Percentiles rank a stretch among this genome's conserved stretches.
These are phyloP conservation scores for Eristalis intricaria DNA, from an alignment of 2,888 invertebrate genomes.

Conservation along the genomic window DNA sequence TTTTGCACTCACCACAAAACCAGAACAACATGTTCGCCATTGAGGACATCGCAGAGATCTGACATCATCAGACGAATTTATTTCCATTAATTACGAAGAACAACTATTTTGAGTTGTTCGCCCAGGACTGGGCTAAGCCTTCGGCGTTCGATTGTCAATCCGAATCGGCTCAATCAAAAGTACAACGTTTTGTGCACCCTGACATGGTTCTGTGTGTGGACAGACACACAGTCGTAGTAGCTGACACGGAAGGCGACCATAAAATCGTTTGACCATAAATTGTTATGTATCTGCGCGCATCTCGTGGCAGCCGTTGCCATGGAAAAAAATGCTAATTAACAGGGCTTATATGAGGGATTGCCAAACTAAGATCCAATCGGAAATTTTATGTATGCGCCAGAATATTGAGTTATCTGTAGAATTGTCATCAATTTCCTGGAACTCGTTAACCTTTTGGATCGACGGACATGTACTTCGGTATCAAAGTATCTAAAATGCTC, in stretches of 20 bases:
- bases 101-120: slow-evolving; percentile 56
- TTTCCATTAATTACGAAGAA: slow-evolving; percentile 65
- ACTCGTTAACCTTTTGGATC: background rate
- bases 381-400: background rate
- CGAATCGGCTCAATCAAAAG: slow-evolving; percentile 56
- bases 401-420: background rate
- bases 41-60: slow-evolving; percentile 54
- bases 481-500: background rate
- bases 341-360: background rate
- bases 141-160: slow-evolving; percentile 62
- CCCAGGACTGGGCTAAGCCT: slow-evolving; percentile 31
- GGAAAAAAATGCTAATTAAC: slow-evolving; percentile 18
- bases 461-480: background rate
- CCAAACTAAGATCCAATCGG: background rate
- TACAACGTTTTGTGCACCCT: slow-evolving; percentile 28
- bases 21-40: slow-evolving; percentile 63
- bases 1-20: slow-evolving; percentile 43
- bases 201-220: slow-evolving; percentile 16
- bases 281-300: slow-evolving; percentile 28
- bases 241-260: slow-evolving; percentile 47
- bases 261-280: slow-evolving; percentile 34
- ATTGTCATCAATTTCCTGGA: background rate
- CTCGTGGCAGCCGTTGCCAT: slow-evolving; percentile 27
- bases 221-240: slow-evolving; percentile 8
- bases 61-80: slow-evolving; percentile 67